Conservation (phyloP, 2,888 invertebrate genomes). For the Elysia crispata region DNA sequence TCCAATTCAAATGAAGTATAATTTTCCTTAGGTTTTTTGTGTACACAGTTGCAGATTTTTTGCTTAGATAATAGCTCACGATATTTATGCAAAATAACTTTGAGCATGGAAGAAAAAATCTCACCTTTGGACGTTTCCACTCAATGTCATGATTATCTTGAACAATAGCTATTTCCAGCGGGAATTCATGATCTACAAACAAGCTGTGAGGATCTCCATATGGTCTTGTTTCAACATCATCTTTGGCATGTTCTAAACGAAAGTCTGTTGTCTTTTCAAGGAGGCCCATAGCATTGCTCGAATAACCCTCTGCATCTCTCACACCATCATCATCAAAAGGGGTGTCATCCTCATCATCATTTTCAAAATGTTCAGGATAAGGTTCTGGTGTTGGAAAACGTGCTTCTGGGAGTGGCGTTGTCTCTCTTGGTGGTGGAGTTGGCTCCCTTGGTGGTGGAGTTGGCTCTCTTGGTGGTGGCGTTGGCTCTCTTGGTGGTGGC, state of each 20-base stretch:
- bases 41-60: too few relatives aligned
- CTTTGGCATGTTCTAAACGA: constrained; percentile 40
- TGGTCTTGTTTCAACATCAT: constrained; percentile 50
- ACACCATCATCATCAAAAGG: constrained; percentile 45
- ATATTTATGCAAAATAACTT: too few relatives aligned
- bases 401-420: background rate
- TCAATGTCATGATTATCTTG: constrained; percentile 53
- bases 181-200: constrained; percentile 63
- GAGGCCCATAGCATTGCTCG: constrained; percentile 45
- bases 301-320: constrained; percentile 21
- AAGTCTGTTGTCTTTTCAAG: constrained; percentile 54
- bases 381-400: background rate
- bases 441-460: background rate
- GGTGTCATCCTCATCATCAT: constrained; percentile 36
- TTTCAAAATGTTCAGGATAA: constrained; percentile 1
- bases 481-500: background rate
- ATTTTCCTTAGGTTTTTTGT: too few relatives aligned
- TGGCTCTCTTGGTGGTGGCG: background rate
- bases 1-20: too few relatives aligned
- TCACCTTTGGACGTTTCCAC: constrained; percentile 69
- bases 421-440: background rate
- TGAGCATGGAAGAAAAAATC: constrained; percentile 7
- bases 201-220: constrained; percentile 48
- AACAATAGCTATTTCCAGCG: constrained; percentile 59
- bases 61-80: too few relatives aligned